Evolutionary conservation across 1,140 invertebrate genomes (phyloP).

Genomic region (Ceratosolen fusciceps): DNA sequence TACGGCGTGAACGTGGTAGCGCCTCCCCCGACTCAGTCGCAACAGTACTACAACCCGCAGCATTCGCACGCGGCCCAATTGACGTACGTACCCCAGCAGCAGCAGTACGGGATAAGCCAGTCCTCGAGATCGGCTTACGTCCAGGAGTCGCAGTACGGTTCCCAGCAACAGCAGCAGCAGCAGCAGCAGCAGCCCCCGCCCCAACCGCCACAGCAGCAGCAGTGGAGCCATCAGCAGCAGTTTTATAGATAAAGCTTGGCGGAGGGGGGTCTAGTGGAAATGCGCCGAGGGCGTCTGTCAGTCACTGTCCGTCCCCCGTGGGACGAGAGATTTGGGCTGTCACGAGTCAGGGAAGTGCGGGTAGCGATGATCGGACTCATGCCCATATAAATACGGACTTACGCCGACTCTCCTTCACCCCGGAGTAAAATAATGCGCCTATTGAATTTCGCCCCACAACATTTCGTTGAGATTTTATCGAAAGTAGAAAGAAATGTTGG

Average conservation of each 20-base stretch:
- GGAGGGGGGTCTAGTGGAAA: not conserved
- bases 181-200: conserved; percentile 64
- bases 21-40: conserved; percentile 66
- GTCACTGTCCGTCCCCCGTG: not conserved
- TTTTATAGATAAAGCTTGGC: conserved; percentile 72
- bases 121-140: conserved; percentile 68
- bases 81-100: conserved; percentile 64
- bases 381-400: not conserved
- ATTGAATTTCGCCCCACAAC: not conserved
- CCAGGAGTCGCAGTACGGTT: conserved; percentile 66
- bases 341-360: not conserved
- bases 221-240: conserved; percentile 71
- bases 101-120: conserved; percentile 63
- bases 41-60: conserved; percentile 72
- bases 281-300: not conserved
- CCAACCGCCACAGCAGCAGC: conserved; percentile 68
- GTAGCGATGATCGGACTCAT: not conserved
- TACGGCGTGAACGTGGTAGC: conserved; percentile 58
- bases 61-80: conserved; percentile 67
- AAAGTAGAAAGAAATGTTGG: not conserved
- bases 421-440: not conserved
- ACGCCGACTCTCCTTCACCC: not conserved
- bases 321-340: not conserved
- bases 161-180: conserved; percentile 66
- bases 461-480: not conserved